These are phyloP conservation scores for Timema cristinae DNA, from an alignment of 2,888 invertebrate genomes.

Conservation along the genomic window DNA sequence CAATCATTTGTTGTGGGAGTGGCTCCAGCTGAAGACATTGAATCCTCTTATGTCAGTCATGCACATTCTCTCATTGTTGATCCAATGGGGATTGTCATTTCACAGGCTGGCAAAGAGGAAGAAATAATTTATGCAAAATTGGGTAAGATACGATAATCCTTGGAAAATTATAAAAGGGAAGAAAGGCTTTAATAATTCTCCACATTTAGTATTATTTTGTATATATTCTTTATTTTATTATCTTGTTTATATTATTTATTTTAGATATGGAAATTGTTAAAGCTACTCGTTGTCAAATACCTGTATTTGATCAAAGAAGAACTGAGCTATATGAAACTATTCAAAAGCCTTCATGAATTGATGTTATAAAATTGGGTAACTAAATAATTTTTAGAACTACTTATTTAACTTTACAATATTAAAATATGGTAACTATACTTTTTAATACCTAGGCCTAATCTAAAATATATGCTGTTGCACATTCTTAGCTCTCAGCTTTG, in stretches of 20 bases:
- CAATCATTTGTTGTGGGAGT: slow-evolving; percentile 83
- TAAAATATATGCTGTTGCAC: no score
- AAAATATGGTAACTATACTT: no score
- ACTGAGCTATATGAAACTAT: slow-evolving; percentile 66
- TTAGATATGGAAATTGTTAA: slow-evolving; percentile 68
- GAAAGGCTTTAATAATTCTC: slow-evolving; percentile 16
- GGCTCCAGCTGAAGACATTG: slow-evolving; percentile 73
- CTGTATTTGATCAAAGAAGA: slow-evolving; percentile 68
- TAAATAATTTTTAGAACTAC: no score
- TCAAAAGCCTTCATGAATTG: not conserved
- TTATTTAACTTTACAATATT: no score
- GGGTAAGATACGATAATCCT: slow-evolving; percentile 51
- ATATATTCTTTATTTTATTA: slow-evolving; percentile 22
- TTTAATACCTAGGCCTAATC: no score
- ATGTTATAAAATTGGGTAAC: no score
- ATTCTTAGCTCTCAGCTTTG: no score
- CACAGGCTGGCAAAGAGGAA: slow-evolving; percentile 65
- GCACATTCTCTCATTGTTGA: slow-evolving; percentile 80
- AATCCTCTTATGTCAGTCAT: slow-evolving; percentile 77
- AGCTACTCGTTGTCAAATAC: slow-evolving; percentile 79
- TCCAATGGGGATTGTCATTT: slow-evolving; percentile 78
- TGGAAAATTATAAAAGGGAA: not conserved
- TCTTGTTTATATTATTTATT: slow-evolving; percentile 37
- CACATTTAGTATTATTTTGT: slow-evolving; percentile 21
- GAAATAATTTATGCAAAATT: slow-evolving; percentile 70